Evolutionary conservation across 2,113 vertebrate species (phyloP).

Genomic region (Poicephalus gulielmi): DNA sequence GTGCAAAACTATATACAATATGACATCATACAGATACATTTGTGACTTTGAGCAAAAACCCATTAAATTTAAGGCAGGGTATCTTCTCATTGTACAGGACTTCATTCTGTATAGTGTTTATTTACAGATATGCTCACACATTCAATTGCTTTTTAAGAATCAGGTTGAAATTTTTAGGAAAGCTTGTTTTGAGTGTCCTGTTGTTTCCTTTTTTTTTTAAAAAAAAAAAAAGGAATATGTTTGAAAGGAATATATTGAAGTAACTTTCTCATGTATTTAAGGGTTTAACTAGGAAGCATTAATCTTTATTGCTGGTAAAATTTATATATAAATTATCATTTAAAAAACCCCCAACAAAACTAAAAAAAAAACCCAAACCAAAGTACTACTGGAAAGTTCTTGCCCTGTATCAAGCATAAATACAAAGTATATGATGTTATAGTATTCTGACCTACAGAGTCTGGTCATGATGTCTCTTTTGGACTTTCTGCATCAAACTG

Average conservation of each 20-base stretch:
- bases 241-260: neutral
- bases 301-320: neutral
- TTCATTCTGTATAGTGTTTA: neutral
- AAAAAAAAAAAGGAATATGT: neutral
- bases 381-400: neutral
- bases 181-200: neutral
- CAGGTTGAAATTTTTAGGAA: neutral
- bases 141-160: neutral
- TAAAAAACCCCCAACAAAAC: neutral
- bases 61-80: neutral
- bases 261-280: neutral
- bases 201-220: neutral
- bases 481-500: neutral
- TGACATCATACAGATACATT: neutral
- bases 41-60: neutral
- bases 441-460: neutral
- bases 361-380: too few species aligned
- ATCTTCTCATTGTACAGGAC: neutral
- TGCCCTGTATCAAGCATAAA: neutral
- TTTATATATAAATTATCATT: neutral
- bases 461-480: neutral
- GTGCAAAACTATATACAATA: neutral
- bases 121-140: neutral
- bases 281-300: neutral
- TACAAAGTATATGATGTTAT: neutral